phyloP scores from a whole-genome alignment of 2,797 vertebrate species.

The Chelonia mydas region DNA sequence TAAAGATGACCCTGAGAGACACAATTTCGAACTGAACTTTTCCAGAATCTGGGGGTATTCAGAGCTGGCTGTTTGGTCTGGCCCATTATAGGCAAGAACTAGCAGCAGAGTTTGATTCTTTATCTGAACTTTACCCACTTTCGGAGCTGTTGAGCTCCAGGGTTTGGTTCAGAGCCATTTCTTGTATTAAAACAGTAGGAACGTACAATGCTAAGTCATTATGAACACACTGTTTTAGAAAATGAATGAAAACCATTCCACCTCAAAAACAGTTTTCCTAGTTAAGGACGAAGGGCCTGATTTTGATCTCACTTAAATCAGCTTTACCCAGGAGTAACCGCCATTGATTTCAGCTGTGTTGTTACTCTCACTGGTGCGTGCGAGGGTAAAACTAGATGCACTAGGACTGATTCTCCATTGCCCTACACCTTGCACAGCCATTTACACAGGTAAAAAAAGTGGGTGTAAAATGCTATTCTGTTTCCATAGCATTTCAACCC shows the following conservation, averaged over 20 bases:
- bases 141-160: background rate
- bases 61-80: background rate
- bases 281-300: background rate
- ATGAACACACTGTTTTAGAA: background rate
- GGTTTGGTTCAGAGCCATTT: background rate
- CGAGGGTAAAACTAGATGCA: background rate
- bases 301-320: background rate
- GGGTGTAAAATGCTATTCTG: background rate
- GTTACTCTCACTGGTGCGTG: background rate
- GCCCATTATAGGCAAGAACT: background rate
- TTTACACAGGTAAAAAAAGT: background rate
- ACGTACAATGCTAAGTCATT: background rate
- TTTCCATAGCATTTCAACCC: background rate
- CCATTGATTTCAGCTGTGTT: background rate
- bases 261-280: background rate
- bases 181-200: background rate
- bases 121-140: background rate
- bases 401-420: background rate
- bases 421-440: background rate
- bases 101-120: background rate
- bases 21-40: constrained; percentile 7
- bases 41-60: background rate
- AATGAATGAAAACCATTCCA: background rate
- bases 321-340: background rate
- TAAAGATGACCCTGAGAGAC: constrained; percentile 4